Base-by-base conservation (phyloP, 2,797 vertebrate genomes). In the Sebastes kiyomatsui region DNA sequence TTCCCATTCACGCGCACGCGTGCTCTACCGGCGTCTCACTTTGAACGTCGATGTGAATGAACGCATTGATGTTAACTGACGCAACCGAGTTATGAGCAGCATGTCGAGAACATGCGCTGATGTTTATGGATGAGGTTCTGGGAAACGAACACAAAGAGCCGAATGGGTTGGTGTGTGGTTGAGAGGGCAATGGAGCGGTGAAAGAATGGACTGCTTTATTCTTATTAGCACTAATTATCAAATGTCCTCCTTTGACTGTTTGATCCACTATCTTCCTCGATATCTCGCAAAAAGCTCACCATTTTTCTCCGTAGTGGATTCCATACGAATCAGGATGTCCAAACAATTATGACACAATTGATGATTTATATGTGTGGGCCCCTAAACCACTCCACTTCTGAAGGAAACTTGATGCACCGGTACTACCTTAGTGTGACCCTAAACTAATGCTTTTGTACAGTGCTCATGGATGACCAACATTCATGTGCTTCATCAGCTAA, bases 101-200 rank as follows among this genome's bases (percentile, higher is more conserved):
- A 33, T 49, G 78, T 74, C 10, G 23, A 80, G 74, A 77, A 46
- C 86, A 77, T 25, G 52, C 77, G 74, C 78, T 68, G 67, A 88
- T 90, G 90, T 88, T 90, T 90, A 93, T 92, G 89, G 86, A 93
- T 87, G 91, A 90, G 73, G 58, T 75, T 85, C 82, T 84, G 83
- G 83, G 86, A 86, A 49, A 79, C 25, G 55, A 72, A 75, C 38
- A 89, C 86, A 90, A 86, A 88, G 87, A 69, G 77, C 22, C 9
- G 28, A 84, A 76, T 69, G 81, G 80, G 65, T 58, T 58, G 79
- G 67, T 30, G 65, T 33, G 58, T 35, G 52, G 73, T 79, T 79
- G 56, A 84, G 81, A 82, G 81, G 81, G 59, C 54, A 84, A 46
- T 30, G 23, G 79, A 27, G 78, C 28, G 23, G 7, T 56, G 67